phyloP scores from a whole-genome alignment of 2,888 invertebrate genomes.

The Phymatocera aterrima region DNA sequence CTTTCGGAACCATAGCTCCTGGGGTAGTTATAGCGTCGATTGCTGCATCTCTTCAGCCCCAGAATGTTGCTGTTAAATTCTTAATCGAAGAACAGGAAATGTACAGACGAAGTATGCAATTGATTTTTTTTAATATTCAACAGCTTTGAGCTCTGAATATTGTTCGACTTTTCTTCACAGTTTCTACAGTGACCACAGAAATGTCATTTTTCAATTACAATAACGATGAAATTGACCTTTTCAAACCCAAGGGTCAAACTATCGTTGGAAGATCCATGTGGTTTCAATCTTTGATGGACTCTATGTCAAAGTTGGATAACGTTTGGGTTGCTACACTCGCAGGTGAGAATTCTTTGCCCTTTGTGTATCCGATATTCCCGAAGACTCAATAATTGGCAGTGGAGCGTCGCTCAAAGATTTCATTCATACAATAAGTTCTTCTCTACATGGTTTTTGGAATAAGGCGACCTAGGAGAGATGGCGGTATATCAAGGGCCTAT shows the following conservation, averaged over 20 bases:
- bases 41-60: constrained; percentile 79
- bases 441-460: background rate
- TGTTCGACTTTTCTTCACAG: background rate
- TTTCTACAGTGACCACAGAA: background rate
- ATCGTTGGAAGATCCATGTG: constrained; percentile 59
- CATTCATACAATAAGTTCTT: too few species aligned
- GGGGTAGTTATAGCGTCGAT: constrained; percentile 80
- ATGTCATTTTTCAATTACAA: constrained; percentile 48
- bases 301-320: constrained; percentile 75
- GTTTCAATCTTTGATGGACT: constrained; percentile 56
- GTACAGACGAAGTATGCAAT: constrained; percentile 50
- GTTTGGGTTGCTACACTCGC: constrained; percentile 80
- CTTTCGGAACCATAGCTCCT: constrained; percentile 79
- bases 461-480: constrained; percentile 82
- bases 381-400: background rate
- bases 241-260: constrained; percentile 59
- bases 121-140: constrained; percentile 43
- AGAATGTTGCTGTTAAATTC: constrained; percentile 72
- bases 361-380: background rate
- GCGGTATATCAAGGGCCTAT: constrained; percentile 81
- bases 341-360: constrained; percentile 70
- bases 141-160: background rate
- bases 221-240: constrained; percentile 59
- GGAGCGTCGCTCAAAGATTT: too few species aligned
- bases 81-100: constrained; percentile 47